These are phyloP conservation scores for Catocala nupta DNA, from an alignment of 2,888 invertebrate genomes.

Conservation along the genomic window DNA sequence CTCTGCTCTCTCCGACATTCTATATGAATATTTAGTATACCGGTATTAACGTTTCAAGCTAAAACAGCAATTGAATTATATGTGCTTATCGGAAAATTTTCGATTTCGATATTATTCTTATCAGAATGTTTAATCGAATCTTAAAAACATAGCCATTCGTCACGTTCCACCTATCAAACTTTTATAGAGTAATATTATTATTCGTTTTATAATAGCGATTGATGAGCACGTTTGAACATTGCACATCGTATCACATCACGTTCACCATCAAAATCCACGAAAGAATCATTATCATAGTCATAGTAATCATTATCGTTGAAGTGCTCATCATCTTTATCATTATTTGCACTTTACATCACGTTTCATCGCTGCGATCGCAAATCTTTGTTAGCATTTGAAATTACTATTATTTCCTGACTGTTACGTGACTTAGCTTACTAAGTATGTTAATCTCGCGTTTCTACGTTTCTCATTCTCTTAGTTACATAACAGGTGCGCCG, in stretches of 20 bases:
- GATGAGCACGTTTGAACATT: slow-evolving; percentile 53
- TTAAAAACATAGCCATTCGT: slow-evolving; percentile 36
- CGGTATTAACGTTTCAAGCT: slow-evolving; percentile 19
- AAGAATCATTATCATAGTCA: slow-evolving; percentile 51
- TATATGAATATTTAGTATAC: slow-evolving; percentile 35
- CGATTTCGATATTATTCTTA: slow-evolving; percentile 34
- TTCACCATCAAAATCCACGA: slow-evolving; percentile 50
- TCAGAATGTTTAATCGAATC: slow-evolving; percentile 43
- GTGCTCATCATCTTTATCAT: slow-evolving; percentile 55
- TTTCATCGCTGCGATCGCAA: slow-evolving; percentile 55
- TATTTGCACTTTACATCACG: slow-evolving; percentile 59
- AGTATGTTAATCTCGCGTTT: slow-evolving; percentile 45
- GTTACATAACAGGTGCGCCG: slow-evolving; percentile 59
- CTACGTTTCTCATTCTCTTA: slow-evolving; percentile 41
- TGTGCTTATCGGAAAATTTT: slow-evolving; percentile 27
- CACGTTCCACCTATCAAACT: slow-evolving; percentile 42
- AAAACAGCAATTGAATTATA: slow-evolving; percentile 14
- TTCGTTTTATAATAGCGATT: slow-evolving; percentile 31
- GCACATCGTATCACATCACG: slow-evolving; percentile 40
- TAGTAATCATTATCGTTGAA: slow-evolving; percentile 49
- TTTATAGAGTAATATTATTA: slow-evolving; percentile 35
- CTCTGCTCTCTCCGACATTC: slow-evolving; percentile 61
- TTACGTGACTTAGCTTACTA: slow-evolving; percentile 55
- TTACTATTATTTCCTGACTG: slow-evolving; percentile 52
- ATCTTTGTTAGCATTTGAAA: slow-evolving; percentile 49